Conservation (phyloP, 1,140 invertebrate genomes). For the Trachelipus rathkii region DNA sequence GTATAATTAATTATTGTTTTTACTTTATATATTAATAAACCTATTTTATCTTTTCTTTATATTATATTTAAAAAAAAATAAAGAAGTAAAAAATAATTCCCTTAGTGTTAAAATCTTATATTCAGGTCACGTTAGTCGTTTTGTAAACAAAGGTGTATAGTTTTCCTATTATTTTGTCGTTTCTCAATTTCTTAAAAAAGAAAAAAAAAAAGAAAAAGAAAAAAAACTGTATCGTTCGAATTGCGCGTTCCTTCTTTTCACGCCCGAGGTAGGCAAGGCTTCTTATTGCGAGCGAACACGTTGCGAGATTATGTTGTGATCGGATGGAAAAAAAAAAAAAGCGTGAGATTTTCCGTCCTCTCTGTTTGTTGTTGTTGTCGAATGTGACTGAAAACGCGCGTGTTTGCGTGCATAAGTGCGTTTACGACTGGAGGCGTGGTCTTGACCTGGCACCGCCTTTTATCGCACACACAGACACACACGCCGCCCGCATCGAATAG, state of each 20-base stretch:
- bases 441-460: constrained; percentile 10
- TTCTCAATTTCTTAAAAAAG: too few relatives aligned
- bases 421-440: not conserved
- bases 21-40: too few relatives aligned
- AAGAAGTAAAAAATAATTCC: too few relatives aligned
- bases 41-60: too few relatives aligned
- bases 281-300: not conserved
- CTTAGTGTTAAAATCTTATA: too few relatives aligned
- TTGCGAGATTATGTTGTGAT: not conserved
- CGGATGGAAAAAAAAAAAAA: not conserved
- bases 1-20: too few relatives aligned
- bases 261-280: not conserved
- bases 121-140: too few relatives aligned
- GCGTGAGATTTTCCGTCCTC: not conserved
- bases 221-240: too few relatives aligned
- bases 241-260: not conserved
- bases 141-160: too few relatives aligned
- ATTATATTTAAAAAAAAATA: too few relatives aligned
- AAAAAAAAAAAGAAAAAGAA: too few relatives aligned
- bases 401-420: constrained; percentile 11
- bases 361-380: not conserved
- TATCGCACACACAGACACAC: not conserved
- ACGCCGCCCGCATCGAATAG: not conserved
- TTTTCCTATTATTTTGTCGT: too few relatives aligned
- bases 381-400: not conserved